Evolutionary conservation across 1,140 invertebrate species (phyloP).

Genomic region (Brachionus asplanchnoidis): DNA sequence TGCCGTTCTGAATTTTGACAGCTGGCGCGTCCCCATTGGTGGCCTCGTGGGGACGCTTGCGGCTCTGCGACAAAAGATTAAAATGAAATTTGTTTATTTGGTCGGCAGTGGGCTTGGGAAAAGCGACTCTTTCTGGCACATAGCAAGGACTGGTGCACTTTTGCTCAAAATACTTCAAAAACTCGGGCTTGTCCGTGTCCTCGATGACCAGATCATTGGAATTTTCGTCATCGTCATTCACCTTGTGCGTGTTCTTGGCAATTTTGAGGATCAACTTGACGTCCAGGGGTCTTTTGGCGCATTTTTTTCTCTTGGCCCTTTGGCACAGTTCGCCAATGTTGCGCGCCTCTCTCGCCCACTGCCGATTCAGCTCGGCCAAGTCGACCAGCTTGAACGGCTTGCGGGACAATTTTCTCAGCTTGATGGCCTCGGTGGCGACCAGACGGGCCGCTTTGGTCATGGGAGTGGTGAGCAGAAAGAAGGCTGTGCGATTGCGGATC

Average conservation of each 20-base stretch:
- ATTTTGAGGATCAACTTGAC: conserved; percentile 21
- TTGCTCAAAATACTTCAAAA: conserved; percentile 37
- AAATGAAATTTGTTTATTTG: conserved; percentile 42
- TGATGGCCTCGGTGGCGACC: conserved; percentile 20
- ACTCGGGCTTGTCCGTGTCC: conserved; percentile 12
- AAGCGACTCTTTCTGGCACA: background rate
- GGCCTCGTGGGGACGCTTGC: conserved; percentile 8
- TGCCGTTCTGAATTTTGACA: background rate
- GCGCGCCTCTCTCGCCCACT: background rate
- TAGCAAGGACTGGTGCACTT: conserved; percentile 1
- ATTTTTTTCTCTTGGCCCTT: background rate
- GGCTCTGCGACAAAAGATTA: conserved; percentile 5
- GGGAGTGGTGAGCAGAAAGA: conserved; percentile 80
- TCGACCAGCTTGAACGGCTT: conserved; percentile 39
- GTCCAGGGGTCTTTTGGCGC: background rate
- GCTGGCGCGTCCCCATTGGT: background rate
- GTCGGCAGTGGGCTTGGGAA: background rate
- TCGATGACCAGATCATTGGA: conserved; percentile 27
- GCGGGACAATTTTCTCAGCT: background rate
- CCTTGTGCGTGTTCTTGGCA: background rate
- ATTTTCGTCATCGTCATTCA: conserved; percentile 22
- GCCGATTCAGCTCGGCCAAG: background rate
- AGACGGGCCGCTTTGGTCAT: conserved; percentile 78
- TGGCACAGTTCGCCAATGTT: background rate
- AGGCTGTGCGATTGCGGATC: conserved; percentile 69